A percentile compares a stretch with the other conserved stretches of the same genome.
phyloP scores from a whole-genome alignment of 1,140 invertebrate species.

The Aphaenogaster ashmeadi region DNA sequence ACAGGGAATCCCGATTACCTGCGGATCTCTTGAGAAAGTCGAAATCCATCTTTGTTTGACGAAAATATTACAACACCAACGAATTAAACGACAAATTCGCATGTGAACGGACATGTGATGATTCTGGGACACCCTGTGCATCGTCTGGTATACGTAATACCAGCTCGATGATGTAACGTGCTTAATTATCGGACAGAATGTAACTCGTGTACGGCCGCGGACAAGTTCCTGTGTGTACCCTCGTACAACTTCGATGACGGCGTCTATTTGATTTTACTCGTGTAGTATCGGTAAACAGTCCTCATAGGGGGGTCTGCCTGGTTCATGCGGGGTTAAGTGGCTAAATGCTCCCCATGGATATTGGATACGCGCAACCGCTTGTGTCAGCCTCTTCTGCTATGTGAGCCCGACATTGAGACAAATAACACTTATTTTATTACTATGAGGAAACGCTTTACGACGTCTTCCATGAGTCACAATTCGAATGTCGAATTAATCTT shows the following conservation, averaged over 20 bases:
- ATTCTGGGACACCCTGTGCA: not conserved
- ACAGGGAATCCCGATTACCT: not conserved
- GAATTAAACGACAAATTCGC: not conserved
- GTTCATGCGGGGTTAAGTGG: constrained; percentile 46
- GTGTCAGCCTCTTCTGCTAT: constrained; percentile 10
- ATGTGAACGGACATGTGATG: not conserved
- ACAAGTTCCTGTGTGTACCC: not conserved
- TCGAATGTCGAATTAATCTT: not conserved
- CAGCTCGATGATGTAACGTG: not conserved
- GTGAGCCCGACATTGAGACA: not conserved
- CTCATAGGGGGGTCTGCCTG: constrained; percentile 47
- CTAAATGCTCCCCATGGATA: constrained; percentile 37
- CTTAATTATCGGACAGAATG: not conserved
- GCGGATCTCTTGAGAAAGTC: not conserved
- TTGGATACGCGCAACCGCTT: constrained; percentile 9
- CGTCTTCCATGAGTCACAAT: not conserved
- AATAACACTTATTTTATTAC: constrained; percentile 41
- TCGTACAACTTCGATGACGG: not conserved
- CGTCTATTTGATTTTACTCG: constrained; percentile 15
- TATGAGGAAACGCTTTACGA: not conserved
- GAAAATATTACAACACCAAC: not conserved
- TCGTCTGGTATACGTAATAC: not conserved
- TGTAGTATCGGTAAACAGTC: constrained; percentile 27
- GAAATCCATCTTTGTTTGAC: not conserved
- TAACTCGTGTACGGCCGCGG: not conserved